Evolutionary conservation across 2,113 vertebrate species (phyloP).

Genomic region (Nothoprocta pentlandii): DNA sequence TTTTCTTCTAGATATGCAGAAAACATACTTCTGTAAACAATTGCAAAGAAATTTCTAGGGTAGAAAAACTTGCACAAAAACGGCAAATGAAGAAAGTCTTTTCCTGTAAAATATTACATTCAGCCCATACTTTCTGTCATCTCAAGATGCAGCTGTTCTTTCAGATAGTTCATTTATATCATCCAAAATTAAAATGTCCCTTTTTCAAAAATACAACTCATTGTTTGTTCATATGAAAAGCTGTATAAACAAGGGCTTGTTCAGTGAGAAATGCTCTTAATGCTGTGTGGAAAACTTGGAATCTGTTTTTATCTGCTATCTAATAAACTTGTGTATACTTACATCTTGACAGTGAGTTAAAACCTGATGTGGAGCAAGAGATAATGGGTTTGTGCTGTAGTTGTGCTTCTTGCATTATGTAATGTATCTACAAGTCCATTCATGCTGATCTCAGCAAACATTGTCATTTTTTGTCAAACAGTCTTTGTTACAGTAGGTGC

Average conservation of each 20-base stretch:
- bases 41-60: constrained; percentile 40
- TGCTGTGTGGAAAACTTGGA: constrained; percentile 45
- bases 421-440: not conserved
- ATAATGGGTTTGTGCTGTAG: not conserved
- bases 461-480: not conserved
- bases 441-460: not conserved
- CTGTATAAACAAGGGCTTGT: constrained; percentile 62
- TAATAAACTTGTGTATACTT: not conserved
- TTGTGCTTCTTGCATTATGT: not conserved
- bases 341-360: not conserved
- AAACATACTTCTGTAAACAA: not conserved
- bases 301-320: not conserved
- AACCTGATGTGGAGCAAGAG: not conserved
- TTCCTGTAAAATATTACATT: constrained; percentile 51
- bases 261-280: constrained; percentile 35
- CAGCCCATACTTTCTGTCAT: constrained; percentile 63
- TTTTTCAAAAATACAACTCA: constrained; percentile 74
- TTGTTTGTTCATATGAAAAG: constrained; percentile 54
- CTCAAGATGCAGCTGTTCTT: constrained; percentile 80
- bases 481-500: not conserved
- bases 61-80: constrained; percentile 20
- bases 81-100: not conserved
- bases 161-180: constrained; percentile 75
- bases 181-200: constrained; percentile 79
- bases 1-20: constrained; percentile 15